A percentile compares a stretch with the other conserved stretches of the same genome.
phyloP scores from a whole-genome alignment of 1,140 invertebrate genomes.

The Laodelphax striatellus region DNA sequence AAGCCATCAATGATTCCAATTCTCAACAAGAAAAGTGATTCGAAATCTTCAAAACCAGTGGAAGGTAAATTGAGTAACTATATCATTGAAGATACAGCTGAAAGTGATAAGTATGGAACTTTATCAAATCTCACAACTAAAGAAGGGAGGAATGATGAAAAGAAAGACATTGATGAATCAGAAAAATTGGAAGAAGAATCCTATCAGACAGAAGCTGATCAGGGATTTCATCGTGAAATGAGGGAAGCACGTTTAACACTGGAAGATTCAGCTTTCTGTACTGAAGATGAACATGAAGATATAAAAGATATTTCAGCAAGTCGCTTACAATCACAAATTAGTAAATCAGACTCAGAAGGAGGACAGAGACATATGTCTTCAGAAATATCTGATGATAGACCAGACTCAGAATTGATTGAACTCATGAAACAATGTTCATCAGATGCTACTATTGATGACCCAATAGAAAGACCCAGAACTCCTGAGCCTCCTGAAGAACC shows the following conservation, averaged over 20 bases:
- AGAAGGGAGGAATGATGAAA: constrained; percentile 32
- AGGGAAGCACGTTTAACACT: constrained; percentile 25
- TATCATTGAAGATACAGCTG: constrained; percentile 24
- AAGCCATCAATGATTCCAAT: constrained; percentile 26
- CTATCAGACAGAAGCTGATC: constrained; percentile 32
- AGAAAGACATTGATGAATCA: constrained; percentile 33
- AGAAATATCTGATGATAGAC: constrained; percentile 31
- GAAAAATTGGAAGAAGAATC: constrained; percentile 29
- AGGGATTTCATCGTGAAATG: constrained; percentile 29
- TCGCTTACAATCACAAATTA: constrained; percentile 29
- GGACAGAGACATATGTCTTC: constrained; percentile 27
- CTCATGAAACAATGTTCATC: constrained; percentile 29
- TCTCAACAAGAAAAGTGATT: constrained; percentile 10
- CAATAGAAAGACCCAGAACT: constrained; percentile 37
- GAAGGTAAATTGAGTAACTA: constrained; percentile 12
- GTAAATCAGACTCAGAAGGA: constrained; percentile 31
- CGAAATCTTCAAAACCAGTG: background rate
- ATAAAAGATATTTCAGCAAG: constrained; percentile 25
- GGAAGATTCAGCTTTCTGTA: constrained; percentile 20
- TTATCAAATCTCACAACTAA: constrained; percentile 30
- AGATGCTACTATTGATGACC: constrained; percentile 30
- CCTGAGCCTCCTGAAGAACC: constrained; percentile 35
- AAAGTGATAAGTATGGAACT: constrained; percentile 31
- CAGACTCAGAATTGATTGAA: constrained; percentile 34
- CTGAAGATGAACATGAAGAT: constrained; percentile 21